Percentiles rank a stretch among this genome's conserved stretches.
phyloP scores from a whole-genome alignment of 2,888 invertebrate genomes.

The Cinara cedri region DNA sequence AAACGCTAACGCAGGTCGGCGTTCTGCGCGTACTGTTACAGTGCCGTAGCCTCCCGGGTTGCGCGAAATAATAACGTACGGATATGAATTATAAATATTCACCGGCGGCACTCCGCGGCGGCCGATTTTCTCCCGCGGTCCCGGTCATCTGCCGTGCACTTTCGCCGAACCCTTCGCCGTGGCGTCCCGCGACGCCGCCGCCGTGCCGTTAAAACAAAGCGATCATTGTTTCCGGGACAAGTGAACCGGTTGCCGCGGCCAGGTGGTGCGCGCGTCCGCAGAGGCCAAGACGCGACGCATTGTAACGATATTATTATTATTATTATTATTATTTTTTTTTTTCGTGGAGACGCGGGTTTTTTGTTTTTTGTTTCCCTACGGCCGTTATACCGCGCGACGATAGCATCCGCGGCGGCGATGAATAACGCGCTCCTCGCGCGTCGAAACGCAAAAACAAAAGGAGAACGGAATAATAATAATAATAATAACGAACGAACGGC shows the following conservation, averaged over 20 bases:
- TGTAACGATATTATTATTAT: conserved; percentile 9
- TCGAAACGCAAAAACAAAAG: conserved; percentile 43
- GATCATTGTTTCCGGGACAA: conserved; percentile 52
- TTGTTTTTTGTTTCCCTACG: conserved; percentile 12
- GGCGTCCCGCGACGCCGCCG: not conserved
- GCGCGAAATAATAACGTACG: no score
- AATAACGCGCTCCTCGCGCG: not conserved
- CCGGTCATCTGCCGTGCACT: conserved; percentile 12
- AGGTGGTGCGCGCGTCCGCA: conserved; percentile 23
- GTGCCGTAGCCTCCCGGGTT: no score
- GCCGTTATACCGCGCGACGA: not conserved
- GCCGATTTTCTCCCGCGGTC: no score
- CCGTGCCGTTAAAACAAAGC: conserved; percentile 49
- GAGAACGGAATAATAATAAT: conserved; percentile 27
- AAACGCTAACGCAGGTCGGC: no score
- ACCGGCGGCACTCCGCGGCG: no score
- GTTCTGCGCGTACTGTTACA: no score
- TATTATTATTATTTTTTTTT: not conserved
- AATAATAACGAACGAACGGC: conserved; percentile 14
- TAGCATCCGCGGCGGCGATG: conserved; percentile 11
- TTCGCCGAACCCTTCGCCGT: not conserved
- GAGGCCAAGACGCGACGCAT: conserved; percentile 18
- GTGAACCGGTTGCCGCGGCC: conserved; percentile 45
- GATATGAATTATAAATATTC: not conserved
- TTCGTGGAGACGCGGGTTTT: conserved; percentile 31